Evolutionary conservation across 35 echinoderm and acorn worm genomes (phyloP), one percentile per base, ranked within the genome.

Genomic region (Lytechinus variegatus): DNA sequence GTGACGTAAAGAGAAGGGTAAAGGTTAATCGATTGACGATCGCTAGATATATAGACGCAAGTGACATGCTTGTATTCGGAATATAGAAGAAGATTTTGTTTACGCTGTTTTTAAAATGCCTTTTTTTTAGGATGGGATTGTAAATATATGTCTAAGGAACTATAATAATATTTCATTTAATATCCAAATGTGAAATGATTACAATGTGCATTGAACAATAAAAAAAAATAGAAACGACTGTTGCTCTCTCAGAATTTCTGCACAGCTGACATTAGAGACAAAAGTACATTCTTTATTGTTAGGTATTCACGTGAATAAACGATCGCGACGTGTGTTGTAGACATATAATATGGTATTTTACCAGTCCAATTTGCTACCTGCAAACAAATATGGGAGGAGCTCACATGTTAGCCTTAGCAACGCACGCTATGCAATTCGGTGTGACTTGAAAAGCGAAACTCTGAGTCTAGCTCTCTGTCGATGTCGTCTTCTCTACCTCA

Each of bases 361-460:
- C 66, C 66, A 79, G 66, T 79, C 66, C 66, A 79, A 24, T 79
- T 24, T 79, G 19, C 66, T 24, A 16, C 19, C 4, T 79, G 66
- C 24, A 79, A 79, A 79, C 61, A 71, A 19, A 56, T 13, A 58
- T 58, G 56, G 4, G 56, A 58, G 5, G 16, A 79, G 66, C 66
- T 79, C 66, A 79, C 66, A 79, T 79, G 66, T 71, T 71, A 13
- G 61, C 61, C 66, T 79, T 79, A 79, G 66, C 66, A 79, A 79
- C 66, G 66, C 16, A 79, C 66, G 66, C 16, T 44, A 44, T 44
- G 33, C 16, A 6, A 24, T 6, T 71, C 24, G 14, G 61, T 58
- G 14, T 71, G 61, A 24, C 21, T 71, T 58, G 56, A 11, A 58
- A 58, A 58, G 9, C 56, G 8, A 9, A 56, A 56, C 55, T 11